phyloP scores from a whole-genome alignment of 1,140 invertebrate species.

The Pseudoatta argentina region DNA sequence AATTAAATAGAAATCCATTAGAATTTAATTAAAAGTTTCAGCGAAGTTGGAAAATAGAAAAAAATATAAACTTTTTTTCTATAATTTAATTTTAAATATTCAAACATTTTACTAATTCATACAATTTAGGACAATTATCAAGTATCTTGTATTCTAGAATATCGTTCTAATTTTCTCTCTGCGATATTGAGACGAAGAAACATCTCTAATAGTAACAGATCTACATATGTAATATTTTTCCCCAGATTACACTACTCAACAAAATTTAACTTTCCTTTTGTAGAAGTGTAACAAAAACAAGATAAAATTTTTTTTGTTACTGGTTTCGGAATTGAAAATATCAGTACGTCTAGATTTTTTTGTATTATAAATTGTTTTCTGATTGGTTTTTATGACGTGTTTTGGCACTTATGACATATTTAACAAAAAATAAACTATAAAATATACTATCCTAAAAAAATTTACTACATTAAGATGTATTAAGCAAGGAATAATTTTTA shows the following conservation, averaged over 20 bases:
- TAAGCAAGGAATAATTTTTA: not conserved
- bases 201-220: conserved; percentile 34
- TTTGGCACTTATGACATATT: not conserved
- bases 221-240: conserved; percentile 30
- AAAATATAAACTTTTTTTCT: not conserved
- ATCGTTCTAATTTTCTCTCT: conserved; percentile 41
- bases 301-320: not conserved
- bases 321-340: conserved; percentile 25
- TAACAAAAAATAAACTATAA: not conserved
- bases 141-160: not conserved
- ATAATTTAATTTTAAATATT: conserved; percentile 8
- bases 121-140: not conserved
- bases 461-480: not conserved
- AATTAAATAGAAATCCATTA: not conserved
- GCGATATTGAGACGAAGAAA: conserved; percentile 32
- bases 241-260: conserved; percentile 52
- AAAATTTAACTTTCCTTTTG: conserved; percentile 40
- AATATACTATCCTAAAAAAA: not conserved
- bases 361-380: not conserved
- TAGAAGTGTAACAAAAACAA: conserved; percentile 30
- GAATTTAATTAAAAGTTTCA: not conserved
- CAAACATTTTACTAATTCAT: not conserved
- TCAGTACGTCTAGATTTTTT: conserved; percentile 42
- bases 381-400: not conserved
- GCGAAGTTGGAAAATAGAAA: not conserved